Evolutionary conservation across 2,797 vertebrate species (phyloP).

Genomic region (Benthosema pterotum): DNA sequence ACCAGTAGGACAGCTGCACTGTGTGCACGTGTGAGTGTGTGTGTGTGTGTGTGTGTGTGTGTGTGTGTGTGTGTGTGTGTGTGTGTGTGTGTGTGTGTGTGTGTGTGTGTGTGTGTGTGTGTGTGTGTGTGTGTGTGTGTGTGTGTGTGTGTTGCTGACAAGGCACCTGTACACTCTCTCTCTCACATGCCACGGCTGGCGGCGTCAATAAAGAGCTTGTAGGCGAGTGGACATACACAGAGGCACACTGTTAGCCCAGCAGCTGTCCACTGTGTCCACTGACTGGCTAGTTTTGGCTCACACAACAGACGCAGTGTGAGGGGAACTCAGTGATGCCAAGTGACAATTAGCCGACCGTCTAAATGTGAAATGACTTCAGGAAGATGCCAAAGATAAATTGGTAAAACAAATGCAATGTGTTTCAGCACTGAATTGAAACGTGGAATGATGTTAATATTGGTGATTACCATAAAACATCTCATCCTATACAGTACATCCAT

Average conservation of each 20-base stretch:
- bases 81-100: constrained; percentile 1
- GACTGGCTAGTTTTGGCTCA: constrained; percentile 26
- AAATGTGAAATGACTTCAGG: no score
- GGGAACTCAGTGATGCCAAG: not conserved
- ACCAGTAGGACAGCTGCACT: constrained; percentile 49
- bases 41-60: not conserved
- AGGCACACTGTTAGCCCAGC: constrained; percentile 48
- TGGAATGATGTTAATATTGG: no score
- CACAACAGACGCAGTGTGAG: not conserved
- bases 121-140: constrained; percentile 9
- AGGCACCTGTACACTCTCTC: constrained; percentile 62
- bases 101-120: constrained; percentile 15
- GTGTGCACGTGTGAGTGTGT: constrained; percentile 1
- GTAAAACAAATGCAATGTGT: no score
- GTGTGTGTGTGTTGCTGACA: constrained; percentile 33
- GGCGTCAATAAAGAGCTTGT: constrained; percentile 52
- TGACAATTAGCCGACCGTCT: not conserved
- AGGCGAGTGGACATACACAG: constrained; percentile 45
- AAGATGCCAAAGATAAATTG: no score
- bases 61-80: constrained; percentile 6
- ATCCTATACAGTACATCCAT: no score
- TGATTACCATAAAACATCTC: no score
- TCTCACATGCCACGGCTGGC: constrained; percentile 19
- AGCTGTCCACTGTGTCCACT: constrained; percentile 25
- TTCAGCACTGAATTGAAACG: no score